phyloP scores from a whole-genome alignment of 2,888 invertebrate genomes.

The Hemistola chrysoprasaria region DNA sequence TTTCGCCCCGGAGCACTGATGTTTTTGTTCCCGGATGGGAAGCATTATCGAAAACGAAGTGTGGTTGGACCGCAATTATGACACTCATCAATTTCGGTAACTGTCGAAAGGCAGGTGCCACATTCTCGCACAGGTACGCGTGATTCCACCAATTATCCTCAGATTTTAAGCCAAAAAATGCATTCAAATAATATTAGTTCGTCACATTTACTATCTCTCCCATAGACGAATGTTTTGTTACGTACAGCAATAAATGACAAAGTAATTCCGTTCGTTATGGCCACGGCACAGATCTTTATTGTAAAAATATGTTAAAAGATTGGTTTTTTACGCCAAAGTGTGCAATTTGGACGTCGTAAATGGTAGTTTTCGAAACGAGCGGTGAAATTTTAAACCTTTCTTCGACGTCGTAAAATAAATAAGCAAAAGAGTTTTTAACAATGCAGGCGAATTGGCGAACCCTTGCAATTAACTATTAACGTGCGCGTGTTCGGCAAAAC shows the following conservation, averaged over 20 bases:
- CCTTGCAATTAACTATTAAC: constrained; percentile 69
- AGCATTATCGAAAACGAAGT: constrained; percentile 61
- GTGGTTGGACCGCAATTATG: constrained; percentile 59
- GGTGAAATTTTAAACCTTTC: constrained; percentile 40
- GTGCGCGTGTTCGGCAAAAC: constrained; percentile 58
- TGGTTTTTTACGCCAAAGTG: constrained; percentile 22
- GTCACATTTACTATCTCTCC: not conserved
- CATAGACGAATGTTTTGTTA: constrained; percentile 3
- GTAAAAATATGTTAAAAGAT: constrained; percentile 17
- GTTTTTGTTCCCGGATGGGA: constrained; percentile 44
- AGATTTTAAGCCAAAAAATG: not conserved
- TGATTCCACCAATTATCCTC: constrained; percentile 28
- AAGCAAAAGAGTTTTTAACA: constrained; percentile 54
- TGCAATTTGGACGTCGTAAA: constrained; percentile 30
- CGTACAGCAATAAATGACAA: constrained; percentile 13
- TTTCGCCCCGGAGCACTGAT: constrained; percentile 58
- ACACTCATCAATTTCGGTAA: constrained; percentile 50
- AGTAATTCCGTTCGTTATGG: constrained; percentile 8
- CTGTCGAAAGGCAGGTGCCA: constrained; percentile 56
- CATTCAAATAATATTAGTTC: too few species aligned
- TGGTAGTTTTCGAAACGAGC: constrained; percentile 20
- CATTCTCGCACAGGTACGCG: constrained; percentile 30
- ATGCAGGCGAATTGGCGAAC: constrained; percentile 58
- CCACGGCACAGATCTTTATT: constrained; percentile 13
- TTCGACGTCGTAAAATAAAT: constrained; percentile 49